phyloP scores from a whole-genome alignment of 2,888 invertebrate species.

The Drosophila imparisetae region DNA sequence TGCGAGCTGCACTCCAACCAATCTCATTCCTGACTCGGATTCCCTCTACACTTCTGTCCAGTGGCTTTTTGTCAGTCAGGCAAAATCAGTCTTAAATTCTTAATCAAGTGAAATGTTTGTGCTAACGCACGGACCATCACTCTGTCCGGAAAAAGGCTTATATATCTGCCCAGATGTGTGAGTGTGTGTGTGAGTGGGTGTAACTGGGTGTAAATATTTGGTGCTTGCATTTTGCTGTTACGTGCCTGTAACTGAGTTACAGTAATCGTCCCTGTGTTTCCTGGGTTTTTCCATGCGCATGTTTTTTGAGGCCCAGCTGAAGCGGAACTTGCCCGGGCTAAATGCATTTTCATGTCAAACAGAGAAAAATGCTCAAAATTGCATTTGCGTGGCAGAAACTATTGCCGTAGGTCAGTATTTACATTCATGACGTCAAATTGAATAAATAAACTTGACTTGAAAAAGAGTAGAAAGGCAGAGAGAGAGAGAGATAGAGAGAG shows the following conservation, averaged over 20 bases:
- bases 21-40: background rate
- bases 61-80: conserved; percentile 34
- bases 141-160: conserved; percentile 31
- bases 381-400: conserved; percentile 17
- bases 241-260: conserved; percentile 49
- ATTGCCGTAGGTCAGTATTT: conserved; percentile 39
- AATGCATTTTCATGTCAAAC: conserved; percentile 48
- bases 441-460: background rate
- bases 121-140: conserved; percentile 46
- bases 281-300: conserved; percentile 36
- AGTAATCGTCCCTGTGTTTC: conserved; percentile 50
- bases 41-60: conserved; percentile 2
- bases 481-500: background rate
- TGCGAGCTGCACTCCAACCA: conserved; percentile 7
- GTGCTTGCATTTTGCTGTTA: conserved; percentile 34
- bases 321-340: conserved; percentile 16
- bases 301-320: conserved; percentile 11
- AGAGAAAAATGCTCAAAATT: conserved; percentile 25
- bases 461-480: background rate
- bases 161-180: conserved; percentile 2
- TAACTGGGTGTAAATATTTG: conserved; percentile 38
- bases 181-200: background rate
- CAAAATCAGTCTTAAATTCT: conserved; percentile 57
- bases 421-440: background rate
- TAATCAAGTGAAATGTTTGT: conserved; percentile 64